Evolutionary conservation across 2,113 vertebrate genomes (phyloP).

Genomic region (Indicator maculatus): DNA sequence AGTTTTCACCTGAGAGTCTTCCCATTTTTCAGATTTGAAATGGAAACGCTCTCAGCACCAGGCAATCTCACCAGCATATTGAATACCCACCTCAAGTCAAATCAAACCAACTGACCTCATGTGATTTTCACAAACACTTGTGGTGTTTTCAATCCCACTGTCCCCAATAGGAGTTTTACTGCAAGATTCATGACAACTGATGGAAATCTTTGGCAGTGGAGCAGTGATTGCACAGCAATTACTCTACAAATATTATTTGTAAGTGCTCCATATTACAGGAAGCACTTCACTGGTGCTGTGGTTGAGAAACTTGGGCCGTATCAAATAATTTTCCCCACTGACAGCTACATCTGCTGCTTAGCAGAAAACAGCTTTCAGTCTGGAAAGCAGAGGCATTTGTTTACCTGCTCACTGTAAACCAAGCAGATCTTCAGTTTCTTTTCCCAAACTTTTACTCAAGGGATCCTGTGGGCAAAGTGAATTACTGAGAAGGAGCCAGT

Average conservation of each 20-base stretch:
- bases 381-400: not conserved
- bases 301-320: constrained; percentile 25
- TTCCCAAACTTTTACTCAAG: not conserved
- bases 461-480: not conserved
- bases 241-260: constrained; percentile 49
- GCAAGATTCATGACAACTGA: constrained; percentile 24
- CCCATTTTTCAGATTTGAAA: constrained; percentile 18
- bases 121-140: constrained; percentile 5
- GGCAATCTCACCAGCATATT: not conserved
- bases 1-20: constrained; percentile 10
- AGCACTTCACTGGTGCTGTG: constrained; percentile 27
- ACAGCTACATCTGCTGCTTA: constrained; percentile 36
- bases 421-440: not conserved
- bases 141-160: not conserved
- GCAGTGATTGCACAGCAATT: constrained; percentile 44
- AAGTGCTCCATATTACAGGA: constrained; percentile 56
- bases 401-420: not conserved
- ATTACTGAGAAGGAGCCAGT: not conserved
- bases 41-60: not conserved
- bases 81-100: constrained; percentile 18
- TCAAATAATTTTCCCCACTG: constrained; percentile 25
- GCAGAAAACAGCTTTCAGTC: not conserved
- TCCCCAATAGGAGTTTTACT: constrained; percentile 10
- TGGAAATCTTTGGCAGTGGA: constrained; percentile 45
- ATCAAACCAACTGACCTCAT: constrained; percentile 37